Evolutionary conservation across 2,888 invertebrate species (phyloP), one percentile per base, ranked within the genome.

Genomic region (Microctonus aethiopoides): DNA sequence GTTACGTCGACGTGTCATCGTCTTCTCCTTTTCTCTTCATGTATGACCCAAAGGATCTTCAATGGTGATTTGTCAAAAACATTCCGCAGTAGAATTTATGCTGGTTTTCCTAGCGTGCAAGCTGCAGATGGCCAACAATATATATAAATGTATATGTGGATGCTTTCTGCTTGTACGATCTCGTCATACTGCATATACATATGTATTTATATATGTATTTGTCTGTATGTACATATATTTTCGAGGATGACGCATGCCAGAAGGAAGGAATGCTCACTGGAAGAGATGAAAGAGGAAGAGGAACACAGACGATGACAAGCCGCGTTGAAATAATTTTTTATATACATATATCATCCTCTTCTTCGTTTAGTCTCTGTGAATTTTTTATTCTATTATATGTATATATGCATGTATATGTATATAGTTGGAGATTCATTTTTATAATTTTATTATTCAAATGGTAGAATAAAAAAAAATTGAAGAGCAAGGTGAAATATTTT

Each of bases 1-100:
- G 52, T 61, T 68, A 54, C 60, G 62, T 52, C 54, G 34, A 68
- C 56, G 52, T 68, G 61, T 52, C 59, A 46, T 64, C 59, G 29
- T n/a, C n/a, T 1, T 4, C 2, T 7, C 7, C 46, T 16, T 41
- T 41, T n/a, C n/a, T 46, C 5, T 46, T 3, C 16, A 2, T 4
- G 16, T 46, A 46, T 16, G 7, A 20, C 46, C 46, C 7, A 51
- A 52, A 54, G 52, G 36, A 67, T 60, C 67, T 65, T 62, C 59
- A 61, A 60, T 46, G 67, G 70, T 67, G 74, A 76, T 77, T 77
- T 75, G 76, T 77, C 74, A 77, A 76, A 76, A 75, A 76, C 72
- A 77, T 75, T 77, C 75, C 71, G 54, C 56, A 52, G 20, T 24
- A 22, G 61, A 72, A 74, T 72, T 75, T 72, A 67, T 72, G 67